These are phyloP conservation scores for Synanthedon tipuliformis DNA, from an alignment of 2,888 invertebrate genomes.

Conservation along the genomic window DNA sequence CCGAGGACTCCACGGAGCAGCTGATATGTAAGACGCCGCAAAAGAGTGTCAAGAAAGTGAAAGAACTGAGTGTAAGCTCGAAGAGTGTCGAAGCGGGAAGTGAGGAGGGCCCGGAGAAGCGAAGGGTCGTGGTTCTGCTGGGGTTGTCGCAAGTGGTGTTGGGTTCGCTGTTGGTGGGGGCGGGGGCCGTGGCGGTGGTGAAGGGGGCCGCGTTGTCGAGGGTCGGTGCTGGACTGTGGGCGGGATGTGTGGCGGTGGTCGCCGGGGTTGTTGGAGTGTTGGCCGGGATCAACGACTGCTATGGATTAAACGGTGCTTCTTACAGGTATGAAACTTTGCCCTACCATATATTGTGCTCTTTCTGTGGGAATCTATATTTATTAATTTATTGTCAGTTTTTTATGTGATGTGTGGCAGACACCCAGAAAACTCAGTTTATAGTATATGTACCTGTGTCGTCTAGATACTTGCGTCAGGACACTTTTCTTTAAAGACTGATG, in stretches of 20 bases:
- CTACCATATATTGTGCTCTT: too few relatives aligned
- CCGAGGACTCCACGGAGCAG: conserved; percentile 69
- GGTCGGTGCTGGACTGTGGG: conserved; percentile 77
- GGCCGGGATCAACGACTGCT: conserved; percentile 71
- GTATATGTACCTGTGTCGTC: too few relatives aligned
- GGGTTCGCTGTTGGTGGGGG: conserved; percentile 72
- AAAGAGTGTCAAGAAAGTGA: conserved; percentile 29
- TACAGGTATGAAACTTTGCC: conserved; percentile 25
- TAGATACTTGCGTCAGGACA: too few relatives aligned
- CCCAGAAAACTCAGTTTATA: too few relatives aligned
- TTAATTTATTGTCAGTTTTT: too few relatives aligned
- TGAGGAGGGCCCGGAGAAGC: conserved; percentile 21
- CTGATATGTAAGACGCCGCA: conserved; percentile 69
- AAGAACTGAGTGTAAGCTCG: conserved; percentile 46
- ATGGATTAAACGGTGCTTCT: conserved; percentile 40
- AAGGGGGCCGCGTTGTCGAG: conserved; percentile 70
- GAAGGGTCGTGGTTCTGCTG: conserved; percentile 58
- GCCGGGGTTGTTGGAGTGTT: conserved; percentile 74
- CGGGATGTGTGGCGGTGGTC: conserved; percentile 73
- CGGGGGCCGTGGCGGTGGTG: conserved; percentile 73
- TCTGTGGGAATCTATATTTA: too few relatives aligned
- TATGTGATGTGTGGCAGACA: too few relatives aligned
- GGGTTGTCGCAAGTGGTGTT: conserved; percentile 73
- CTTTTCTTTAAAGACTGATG: too few relatives aligned
- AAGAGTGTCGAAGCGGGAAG: conserved; percentile 54